A percentile compares a stretch with the other conserved stretches of the same genome.
Conservation (phyloP, 1,140 invertebrate genomes). For the Cyphomyrmex costatus region DNA sequence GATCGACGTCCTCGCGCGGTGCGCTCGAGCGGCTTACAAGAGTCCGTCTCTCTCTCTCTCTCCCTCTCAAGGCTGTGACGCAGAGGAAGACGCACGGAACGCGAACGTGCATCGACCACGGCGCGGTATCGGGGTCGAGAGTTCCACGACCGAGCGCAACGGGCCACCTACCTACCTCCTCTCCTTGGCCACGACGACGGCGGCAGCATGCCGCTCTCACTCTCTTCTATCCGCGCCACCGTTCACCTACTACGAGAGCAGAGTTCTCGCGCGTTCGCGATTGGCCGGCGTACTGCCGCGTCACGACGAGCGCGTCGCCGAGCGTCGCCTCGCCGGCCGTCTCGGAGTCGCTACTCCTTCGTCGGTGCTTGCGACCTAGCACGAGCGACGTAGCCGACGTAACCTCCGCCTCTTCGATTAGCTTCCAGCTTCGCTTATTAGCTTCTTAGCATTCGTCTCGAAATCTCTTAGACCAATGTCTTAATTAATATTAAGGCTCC, state of each 20-base stretch:
- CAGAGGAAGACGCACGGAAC: conserved; percentile 47
- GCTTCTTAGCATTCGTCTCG: background rate
- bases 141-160: conserved; percentile 70
- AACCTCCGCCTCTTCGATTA: background rate
- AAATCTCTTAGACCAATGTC: background rate
- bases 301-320: conserved; percentile 32
- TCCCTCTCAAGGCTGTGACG: conserved; percentile 47
- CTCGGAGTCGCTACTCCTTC: conserved; percentile 40
- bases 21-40: background rate
- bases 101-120: conserved; percentile 59
- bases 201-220: conserved; percentile 27
- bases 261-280: conserved; percentile 34
- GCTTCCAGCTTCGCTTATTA: background rate
- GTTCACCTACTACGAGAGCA: conserved; percentile 16
- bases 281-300: conserved; percentile 45
- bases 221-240: conserved; percentile 40
- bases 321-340: conserved; percentile 1
- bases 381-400: conserved; percentile 3
- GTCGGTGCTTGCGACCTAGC: conserved; percentile 1
- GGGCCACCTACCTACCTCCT: conserved; percentile 56
- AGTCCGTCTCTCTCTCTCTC: conserved; percentile 31
- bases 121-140: conserved; percentile 67
- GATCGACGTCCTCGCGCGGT: conserved; percentile 31
- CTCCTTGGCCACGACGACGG: conserved; percentile 4
- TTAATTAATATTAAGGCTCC: background rate